These are phyloP conservation scores for Oostethus manadensis DNA, from an alignment of 2,113 vertebrate genomes.

Conservation along the genomic window DNA sequence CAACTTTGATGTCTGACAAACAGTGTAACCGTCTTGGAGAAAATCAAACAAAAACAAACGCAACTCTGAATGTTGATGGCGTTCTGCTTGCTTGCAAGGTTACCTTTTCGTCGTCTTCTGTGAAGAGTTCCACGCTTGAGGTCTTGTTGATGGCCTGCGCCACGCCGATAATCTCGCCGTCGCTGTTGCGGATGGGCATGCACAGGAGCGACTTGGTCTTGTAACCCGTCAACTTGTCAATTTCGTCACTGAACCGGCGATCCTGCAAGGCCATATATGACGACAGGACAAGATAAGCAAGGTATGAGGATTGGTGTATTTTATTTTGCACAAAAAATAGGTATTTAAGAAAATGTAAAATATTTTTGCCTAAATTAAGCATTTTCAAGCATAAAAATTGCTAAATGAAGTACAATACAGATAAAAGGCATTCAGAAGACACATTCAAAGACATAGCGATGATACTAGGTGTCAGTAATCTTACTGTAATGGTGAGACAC, in stretches of 20 bases:
- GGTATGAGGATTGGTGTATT: conserved; percentile 9
- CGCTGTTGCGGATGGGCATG: conserved; percentile 94
- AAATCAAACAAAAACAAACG: conserved; percentile 1
- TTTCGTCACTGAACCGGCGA: conserved; percentile 95
- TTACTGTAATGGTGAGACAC: no score
- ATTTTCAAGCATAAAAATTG: no score
- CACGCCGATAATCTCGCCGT: conserved; percentile 93
- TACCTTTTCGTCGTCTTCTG: conserved; percentile 96
- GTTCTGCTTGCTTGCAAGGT: conserved; percentile 21
- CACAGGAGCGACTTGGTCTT: conserved; percentile 96
- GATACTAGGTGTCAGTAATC: no score
- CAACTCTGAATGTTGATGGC: neutral
- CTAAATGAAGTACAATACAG: no score
- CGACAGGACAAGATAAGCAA: conserved; percentile 18
- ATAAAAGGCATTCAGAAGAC: no score
- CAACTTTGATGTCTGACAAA: neutral
- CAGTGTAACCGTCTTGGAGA: neutral
- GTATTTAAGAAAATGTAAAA: neutral
- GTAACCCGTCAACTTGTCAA: conserved; percentile 96
- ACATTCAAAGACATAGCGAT: no score
- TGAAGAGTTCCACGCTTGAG: conserved; percentile 86
- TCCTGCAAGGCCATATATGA: conserved; percentile 74
- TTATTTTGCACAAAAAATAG: neutral
- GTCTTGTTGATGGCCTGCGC: conserved; percentile 97
- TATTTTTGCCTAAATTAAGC: no score